Evolutionary conservation across 2,888 invertebrate genomes (phyloP).

Genomic region (Erynnis tages): DNA sequence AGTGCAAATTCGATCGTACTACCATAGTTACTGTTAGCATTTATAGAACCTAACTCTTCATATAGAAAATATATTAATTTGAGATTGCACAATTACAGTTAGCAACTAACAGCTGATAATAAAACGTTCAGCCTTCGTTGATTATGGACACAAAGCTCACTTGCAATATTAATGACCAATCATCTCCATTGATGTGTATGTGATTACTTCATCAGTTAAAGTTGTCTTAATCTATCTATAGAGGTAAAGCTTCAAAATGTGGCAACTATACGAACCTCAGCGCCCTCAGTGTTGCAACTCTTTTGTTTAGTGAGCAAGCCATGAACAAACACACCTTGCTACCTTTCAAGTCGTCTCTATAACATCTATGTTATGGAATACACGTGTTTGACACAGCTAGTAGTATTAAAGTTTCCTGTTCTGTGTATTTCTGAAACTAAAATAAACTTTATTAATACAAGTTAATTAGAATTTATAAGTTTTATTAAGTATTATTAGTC

Average conservation of each 20-base stretch:
- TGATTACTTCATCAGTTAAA: slow-evolving; percentile 12
- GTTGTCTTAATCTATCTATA: slow-evolving; percentile 8
- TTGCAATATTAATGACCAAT: slow-evolving; percentile 12
- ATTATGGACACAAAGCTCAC: background rate
- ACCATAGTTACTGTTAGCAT: no score
- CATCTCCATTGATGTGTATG: background rate
- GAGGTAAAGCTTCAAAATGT: slow-evolving; percentile 17
- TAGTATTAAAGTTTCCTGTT: no score
- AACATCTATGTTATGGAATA: no score
- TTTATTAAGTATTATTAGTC: no score
- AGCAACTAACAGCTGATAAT: background rate
- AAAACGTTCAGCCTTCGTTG: background rate
- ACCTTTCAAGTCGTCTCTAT: slow-evolving; percentile 14
- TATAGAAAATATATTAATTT: no score
- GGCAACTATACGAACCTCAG: slow-evolving; percentile 7
- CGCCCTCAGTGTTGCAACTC: slow-evolving; percentile 24
- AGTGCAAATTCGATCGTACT: no score
- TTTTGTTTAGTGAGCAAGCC: slow-evolving; percentile 15
- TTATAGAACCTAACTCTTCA: no score
- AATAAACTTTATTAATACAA: no score
- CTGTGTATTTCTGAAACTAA: no score
- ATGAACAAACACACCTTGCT: slow-evolving; percentile 7
- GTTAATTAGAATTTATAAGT: no score
- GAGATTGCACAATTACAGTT: background rate
- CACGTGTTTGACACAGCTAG: no score